These are phyloP conservation scores for Sitophilus oryzae DNA, from an alignment of 1,140 invertebrate genomes.

Conservation along the genomic window DNA sequence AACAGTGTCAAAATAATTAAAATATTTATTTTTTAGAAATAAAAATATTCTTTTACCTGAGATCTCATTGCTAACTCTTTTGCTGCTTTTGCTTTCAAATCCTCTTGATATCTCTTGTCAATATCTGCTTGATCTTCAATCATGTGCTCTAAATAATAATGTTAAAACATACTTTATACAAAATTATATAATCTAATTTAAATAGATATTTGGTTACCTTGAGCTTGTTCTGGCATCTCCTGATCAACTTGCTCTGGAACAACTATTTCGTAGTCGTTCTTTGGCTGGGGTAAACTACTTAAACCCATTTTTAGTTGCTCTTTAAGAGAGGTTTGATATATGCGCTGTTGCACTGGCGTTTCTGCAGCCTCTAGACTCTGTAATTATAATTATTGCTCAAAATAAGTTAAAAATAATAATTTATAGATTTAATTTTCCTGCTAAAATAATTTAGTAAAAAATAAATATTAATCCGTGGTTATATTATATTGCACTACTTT, in stretches of 20 bases:
- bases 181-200: neutral
- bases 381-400: too few relatives aligned
- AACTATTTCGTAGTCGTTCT: slow-evolving; percentile 98
- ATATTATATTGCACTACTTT: too few relatives aligned
- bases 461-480: too few relatives aligned
- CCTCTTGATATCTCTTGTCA: slow-evolving; percentile 62
- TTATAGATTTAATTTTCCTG: too few relatives aligned
- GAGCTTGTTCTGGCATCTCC: slow-evolving; percentile 46
- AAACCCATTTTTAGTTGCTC: slow-evolving; percentile 72
- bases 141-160: slow-evolving; percentile 32
- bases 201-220: slow-evolving; percentile 33
- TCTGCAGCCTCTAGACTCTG: slow-evolving; percentile 56
- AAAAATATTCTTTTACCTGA: slow-evolving; percentile 42
- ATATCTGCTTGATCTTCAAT: slow-evolving; percentile 87
- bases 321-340: slow-evolving; percentile 59
- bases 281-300: slow-evolving; percentile 76
- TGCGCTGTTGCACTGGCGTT: slow-evolving; percentile 56
- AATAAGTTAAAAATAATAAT: too few relatives aligned
- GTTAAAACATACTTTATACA: too few relatives aligned
- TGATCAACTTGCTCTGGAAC: slow-evolving; percentile 80
- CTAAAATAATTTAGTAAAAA: too few relatives aligned
- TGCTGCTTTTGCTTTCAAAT: slow-evolving; percentile 49
- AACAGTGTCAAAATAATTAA: too few relatives aligned
- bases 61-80: slow-evolving; percentile 75
- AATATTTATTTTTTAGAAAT: too few relatives aligned